phyloP scores from a whole-genome alignment of 53 echinoderm and acorn worm species.

The Temnopleurus reevesii region DNA sequence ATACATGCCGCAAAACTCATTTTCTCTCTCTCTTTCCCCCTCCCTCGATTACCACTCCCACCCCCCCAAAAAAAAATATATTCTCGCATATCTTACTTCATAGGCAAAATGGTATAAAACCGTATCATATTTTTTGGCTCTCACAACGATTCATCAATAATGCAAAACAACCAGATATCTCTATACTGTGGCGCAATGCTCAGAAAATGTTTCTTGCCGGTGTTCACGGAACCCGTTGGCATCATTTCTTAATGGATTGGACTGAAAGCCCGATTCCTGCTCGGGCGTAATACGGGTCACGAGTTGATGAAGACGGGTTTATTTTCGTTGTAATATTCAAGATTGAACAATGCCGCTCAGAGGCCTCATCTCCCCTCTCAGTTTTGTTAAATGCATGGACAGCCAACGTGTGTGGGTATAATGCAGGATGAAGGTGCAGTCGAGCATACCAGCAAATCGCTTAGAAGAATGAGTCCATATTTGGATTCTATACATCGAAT shows the following conservation, averaged over 20 bases:
- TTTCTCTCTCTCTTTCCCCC: too few relatives aligned
- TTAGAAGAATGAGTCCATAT: neutral
- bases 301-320: neutral
- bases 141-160: too few relatives aligned
- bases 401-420: neutral
- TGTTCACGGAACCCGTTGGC: neutral
- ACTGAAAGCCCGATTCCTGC: neutral
- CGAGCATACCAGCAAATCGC: neutral
- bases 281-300: neutral
- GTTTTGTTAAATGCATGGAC: neutral
- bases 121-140: too few relatives aligned
- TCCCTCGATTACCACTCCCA: too few relatives aligned
- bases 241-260: slow-evolving; percentile 10
- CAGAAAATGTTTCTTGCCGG: too few relatives aligned
- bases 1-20: too few relatives aligned
- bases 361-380: neutral
- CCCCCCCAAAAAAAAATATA: too few relatives aligned
- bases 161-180: too few relatives aligned
- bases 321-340: neutral
- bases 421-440: neutral
- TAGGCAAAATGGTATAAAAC: too few relatives aligned
- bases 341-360: neutral
- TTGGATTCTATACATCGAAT: neutral
- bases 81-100: too few relatives aligned
- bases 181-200: too few relatives aligned